A percentile compares a stretch with the other conserved stretches of the same genome.
phyloP scores from a whole-genome alignment of 2,888 invertebrate genomes.

The Neoscelio sp. region DNA sequence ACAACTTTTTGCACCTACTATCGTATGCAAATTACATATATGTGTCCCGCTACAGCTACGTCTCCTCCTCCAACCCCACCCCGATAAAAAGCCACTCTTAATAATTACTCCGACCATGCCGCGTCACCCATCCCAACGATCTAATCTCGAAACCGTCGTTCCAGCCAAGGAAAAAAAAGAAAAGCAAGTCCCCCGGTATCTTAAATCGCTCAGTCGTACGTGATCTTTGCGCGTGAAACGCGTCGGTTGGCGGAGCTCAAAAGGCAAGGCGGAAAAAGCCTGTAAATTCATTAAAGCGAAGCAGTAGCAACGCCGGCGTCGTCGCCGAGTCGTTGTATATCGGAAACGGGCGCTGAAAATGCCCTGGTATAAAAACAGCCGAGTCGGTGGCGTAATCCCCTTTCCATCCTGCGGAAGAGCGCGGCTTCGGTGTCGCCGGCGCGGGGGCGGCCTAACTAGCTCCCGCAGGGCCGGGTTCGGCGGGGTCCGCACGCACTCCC shows the following conservation, averaged over 20 bases:
- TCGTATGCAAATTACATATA: no score
- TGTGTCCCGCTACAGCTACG: no score
- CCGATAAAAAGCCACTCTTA: no score
- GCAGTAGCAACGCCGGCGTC: slow-evolving; percentile 9
- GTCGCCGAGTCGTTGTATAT: slow-evolving; percentile 48
- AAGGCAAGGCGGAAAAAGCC: slow-evolving; percentile 12
- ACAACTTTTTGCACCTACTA: no score
- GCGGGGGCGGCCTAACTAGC: slow-evolving; percentile 49
- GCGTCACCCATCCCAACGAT: no score
- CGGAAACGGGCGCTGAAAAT: slow-evolving; percentile 72
- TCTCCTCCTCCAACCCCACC: no score
- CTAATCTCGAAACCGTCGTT: no score
- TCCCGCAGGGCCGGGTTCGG: slow-evolving; percentile 17
- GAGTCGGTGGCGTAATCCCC: slow-evolving; percentile 78
- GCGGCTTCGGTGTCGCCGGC: slow-evolving; percentile 58
- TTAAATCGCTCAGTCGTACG: no score
- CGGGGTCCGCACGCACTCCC: slow-evolving; percentile 21
- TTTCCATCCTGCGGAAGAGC: slow-evolving; percentile 58
- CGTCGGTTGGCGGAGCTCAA: not conserved
- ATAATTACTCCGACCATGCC: no score
- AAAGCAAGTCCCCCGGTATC: no score
- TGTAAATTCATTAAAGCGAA: slow-evolving; percentile 37
- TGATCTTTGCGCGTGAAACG: not conserved
- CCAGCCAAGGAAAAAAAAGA: no score
- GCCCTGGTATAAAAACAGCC: slow-evolving; percentile 78